These are phyloP conservation scores for Cercopithecus hamlyni DNA, from an alignment of 2,797 vertebrate species.

Conservation along the genomic window DNA sequence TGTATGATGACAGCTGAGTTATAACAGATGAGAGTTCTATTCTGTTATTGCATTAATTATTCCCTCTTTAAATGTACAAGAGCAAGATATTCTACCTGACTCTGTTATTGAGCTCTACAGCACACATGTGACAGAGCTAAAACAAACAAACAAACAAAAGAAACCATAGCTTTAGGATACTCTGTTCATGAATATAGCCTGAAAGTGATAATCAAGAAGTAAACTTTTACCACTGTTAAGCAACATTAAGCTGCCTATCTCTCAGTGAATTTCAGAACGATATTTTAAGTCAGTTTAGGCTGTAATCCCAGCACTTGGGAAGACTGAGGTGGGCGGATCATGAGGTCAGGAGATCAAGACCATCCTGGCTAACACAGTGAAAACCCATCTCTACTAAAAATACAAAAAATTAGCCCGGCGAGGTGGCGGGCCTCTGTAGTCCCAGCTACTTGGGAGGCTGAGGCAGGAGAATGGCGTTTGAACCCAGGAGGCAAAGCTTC, in stretches of 20 bases:
- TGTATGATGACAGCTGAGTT: not conserved
- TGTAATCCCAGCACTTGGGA: too few species aligned
- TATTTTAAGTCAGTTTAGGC: not conserved
- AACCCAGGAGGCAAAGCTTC: too few species aligned
- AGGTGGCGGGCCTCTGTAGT: too few species aligned
- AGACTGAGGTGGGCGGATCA: too few species aligned
- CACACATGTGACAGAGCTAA: not conserved
- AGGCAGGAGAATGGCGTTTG: too few species aligned
- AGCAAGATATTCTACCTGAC: not conserved
- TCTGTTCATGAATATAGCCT: not conserved
- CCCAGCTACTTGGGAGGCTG: too few species aligned
- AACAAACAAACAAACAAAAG: not conserved
- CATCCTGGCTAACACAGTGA: too few species aligned
- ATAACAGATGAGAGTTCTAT: not conserved
- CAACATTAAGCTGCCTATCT: not conserved
- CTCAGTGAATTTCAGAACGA: not conserved
- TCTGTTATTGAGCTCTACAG: not conserved
- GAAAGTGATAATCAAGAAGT: not conserved
- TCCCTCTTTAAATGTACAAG: not conserved
- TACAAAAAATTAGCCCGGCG: too few species aligned
- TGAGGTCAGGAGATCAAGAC: too few species aligned
- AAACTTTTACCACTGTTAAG: not conserved
- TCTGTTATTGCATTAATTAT: not conserved
- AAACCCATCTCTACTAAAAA: too few species aligned
- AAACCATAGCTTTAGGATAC: not conserved